phyloP scores from a whole-genome alignment of 2,888 invertebrate genomes.

The Alloscopus bannaensis region DNA sequence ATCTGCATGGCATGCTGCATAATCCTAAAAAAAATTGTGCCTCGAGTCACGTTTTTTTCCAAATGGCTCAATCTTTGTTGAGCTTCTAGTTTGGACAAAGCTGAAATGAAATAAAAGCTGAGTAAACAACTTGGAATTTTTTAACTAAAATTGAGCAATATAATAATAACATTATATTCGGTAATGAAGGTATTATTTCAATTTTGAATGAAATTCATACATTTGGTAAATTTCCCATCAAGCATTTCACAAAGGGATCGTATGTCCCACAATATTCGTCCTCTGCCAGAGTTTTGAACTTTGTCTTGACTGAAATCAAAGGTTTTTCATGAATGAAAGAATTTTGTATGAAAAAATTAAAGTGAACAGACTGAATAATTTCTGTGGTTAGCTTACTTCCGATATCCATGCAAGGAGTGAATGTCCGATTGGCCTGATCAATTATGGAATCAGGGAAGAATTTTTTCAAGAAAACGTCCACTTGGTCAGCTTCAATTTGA shows the following conservation, averaged over 20 bases:
- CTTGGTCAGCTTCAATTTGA: constrained; percentile 11
- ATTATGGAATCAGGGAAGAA: constrained; percentile 31
- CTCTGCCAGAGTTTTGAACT: constrained; percentile 44
- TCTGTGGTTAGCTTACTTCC: constrained; percentile 26
- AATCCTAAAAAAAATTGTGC: too few relatives aligned
- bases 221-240: constrained; percentile 34
- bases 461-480: constrained; percentile 25
- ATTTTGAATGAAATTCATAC: too few relatives aligned
- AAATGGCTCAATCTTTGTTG: too few relatives aligned
- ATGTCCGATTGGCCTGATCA: constrained; percentile 49
- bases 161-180: too few relatives aligned
- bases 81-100: too few relatives aligned
- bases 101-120: too few relatives aligned
- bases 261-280: constrained; percentile 68
- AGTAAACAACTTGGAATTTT: too few relatives aligned
- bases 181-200: too few relatives aligned
- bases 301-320: constrained; percentile 25
- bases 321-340: background rate
- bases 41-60: too few relatives aligned
- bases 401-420: constrained; percentile 36
- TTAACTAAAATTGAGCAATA: too few relatives aligned
- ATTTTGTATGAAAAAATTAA: background rate
- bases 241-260: constrained; percentile 67
- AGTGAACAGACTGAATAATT: background rate
- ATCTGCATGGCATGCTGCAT: too few relatives aligned